Evolutionary conservation across 1,140 invertebrate species (phyloP), one percentile per base, ranked within the genome.

Genomic region (Calliphora vicina): DNA sequence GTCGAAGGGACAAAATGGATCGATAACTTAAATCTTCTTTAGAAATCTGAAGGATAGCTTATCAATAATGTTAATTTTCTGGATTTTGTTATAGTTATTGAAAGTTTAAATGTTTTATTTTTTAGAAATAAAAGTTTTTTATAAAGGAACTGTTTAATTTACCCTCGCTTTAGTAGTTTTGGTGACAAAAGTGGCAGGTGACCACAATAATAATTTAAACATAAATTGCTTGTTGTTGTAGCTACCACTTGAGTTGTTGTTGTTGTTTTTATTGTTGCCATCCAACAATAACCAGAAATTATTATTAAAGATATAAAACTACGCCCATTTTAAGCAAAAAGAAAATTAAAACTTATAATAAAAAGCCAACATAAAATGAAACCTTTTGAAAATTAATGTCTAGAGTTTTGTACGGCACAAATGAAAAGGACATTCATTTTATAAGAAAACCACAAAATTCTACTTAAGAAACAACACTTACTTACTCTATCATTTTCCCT

Each of bases 171-270:
- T 5, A 57, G 61, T 67, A 23, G 61, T 67, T 10, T 20, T 67
- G 61, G 61, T 67, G 61, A 67, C n/a, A 67, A 67, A 67, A 67
- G 23, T 67, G 61, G 61, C 61, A 67, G 61, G 61, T 67, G 61
- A 67, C 61, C 61, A 67, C 61, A 67, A 67, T 67, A 67, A 67
- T 67, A 67, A 67, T 67, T 67, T 67, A 23, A 67, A 67, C 61
- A 67, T 67, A 67, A 67, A 67, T 23, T 67, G 20, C 61, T 23
- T 23, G n/a, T 23, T 23, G 61, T 25, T 67, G n/a, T 1, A 3
- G n/a, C 5, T 23, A 67, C 57, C 61, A 67, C 8, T 17, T 17
- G 45, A 4, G 45, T n/a, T 17, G 13, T 50, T 35, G 35, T 35
- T 35, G 35, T 35, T 35, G 35, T 10, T 35, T 35, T 35, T 35